phyloP scores from a whole-genome alignment of 2,888 invertebrate genomes.

The Lasioglossum pauxillum region DNA sequence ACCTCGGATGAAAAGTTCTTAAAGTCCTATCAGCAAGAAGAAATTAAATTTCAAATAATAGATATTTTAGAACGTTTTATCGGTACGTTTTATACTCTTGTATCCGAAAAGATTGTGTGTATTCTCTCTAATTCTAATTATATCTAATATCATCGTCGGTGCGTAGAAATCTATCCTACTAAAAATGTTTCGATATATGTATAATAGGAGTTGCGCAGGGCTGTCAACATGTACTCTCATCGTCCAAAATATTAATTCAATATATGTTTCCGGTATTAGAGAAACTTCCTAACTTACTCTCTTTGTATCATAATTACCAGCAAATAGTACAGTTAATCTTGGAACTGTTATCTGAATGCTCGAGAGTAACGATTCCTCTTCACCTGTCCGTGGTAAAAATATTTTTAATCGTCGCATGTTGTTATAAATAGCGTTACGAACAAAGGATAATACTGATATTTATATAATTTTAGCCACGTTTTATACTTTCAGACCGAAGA shows the following conservation, averaged over 20 bases:
- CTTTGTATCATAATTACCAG: conserved; percentile 92
- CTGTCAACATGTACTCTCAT: conserved; percentile 76
- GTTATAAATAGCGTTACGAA: neutral
- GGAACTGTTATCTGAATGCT: conserved; percentile 90
- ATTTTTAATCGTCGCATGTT: neutral
- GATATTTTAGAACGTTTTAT: conserved; percentile 91
- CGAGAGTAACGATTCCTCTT: conserved; percentile 89
- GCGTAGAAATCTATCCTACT: neutral
- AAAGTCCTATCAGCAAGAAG: conserved; percentile 87
- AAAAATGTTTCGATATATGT: conserved; percentile 48
- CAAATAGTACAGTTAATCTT: conserved; percentile 91
- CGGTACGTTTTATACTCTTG: conserved; percentile 77
- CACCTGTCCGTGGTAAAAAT: conserved; percentile 84
- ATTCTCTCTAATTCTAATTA: neutral
- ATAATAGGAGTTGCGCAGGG: conserved; percentile 88
- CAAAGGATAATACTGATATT: neutral
- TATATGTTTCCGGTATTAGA: conserved; percentile 88
- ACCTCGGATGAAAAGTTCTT: conserved; percentile 86
- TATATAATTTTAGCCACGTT: neutral
- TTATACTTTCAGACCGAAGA: conserved; percentile 85
- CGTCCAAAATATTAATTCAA: conserved; percentile 86
- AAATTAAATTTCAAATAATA: conserved; percentile 88
- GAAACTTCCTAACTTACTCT: conserved; percentile 89
- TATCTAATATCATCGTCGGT: neutral
- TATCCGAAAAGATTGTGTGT: neutral